Evolutionary conservation across 2,797 vertebrate species (phyloP).

Genomic region (Anabas testudineus): DNA sequence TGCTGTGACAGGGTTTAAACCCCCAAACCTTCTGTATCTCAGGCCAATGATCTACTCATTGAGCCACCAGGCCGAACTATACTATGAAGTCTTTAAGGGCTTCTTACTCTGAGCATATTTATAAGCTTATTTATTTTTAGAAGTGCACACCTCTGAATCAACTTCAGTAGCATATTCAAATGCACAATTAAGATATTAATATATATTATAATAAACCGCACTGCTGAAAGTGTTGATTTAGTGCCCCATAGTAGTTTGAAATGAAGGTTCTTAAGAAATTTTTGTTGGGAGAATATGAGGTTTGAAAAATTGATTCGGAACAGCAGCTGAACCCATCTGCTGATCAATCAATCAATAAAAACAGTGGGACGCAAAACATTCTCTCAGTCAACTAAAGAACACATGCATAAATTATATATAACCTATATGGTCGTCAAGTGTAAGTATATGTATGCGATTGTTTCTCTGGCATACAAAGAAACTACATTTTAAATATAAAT

Average conservation of each 20-base stretch:
- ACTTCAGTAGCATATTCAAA: conserved; percentile 25
- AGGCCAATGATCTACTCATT: too few species aligned
- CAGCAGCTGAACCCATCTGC: conserved; percentile 57
- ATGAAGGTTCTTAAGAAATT: conserved; percentile 57
- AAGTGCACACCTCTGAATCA: conserved; percentile 13
- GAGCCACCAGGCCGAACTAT: too few species aligned
- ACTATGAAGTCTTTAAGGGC: neutral
- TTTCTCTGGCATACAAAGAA: too few species aligned
- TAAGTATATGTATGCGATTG: too few species aligned
- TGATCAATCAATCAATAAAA: conserved; percentile 73
- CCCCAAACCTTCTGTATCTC: too few species aligned
- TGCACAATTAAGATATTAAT: conserved; percentile 34
- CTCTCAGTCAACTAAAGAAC: conserved; percentile 51
- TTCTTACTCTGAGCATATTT: conserved; percentile 9
- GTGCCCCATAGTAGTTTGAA: conserved; percentile 46
- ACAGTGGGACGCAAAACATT: conserved; percentile 29
- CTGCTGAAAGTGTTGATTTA: conserved; percentile 32
- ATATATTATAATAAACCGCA: too few species aligned
- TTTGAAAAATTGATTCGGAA: conserved; percentile 67
- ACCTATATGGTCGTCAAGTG: too few species aligned
- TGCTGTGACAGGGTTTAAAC: too few species aligned
- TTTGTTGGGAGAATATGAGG: conserved; percentile 52
- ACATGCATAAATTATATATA: too few species aligned
- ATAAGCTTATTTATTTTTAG: conserved; percentile 18
- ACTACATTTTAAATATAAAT: too few species aligned